Evolutionary conservation across 2,113 vertebrate genomes (phyloP).

Genomic region (Hippocampus zosterae): DNA sequence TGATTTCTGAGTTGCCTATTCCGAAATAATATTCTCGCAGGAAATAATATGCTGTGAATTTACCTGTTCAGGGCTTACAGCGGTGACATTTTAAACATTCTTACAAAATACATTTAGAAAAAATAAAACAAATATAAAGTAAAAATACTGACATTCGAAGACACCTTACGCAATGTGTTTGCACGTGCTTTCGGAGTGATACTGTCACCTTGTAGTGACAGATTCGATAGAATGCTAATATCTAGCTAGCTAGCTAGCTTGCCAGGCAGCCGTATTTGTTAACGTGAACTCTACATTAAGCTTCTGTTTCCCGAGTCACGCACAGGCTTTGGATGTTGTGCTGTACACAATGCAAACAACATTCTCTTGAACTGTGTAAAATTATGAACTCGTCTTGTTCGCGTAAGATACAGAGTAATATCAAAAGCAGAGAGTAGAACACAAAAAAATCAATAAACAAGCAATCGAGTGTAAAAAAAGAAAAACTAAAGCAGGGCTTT

Average conservation of each 20-base stretch:
- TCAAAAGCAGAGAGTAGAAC: neutral
- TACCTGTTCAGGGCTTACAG: neutral
- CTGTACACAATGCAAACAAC: neutral
- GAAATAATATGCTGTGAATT: neutral
- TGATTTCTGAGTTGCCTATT: neutral
- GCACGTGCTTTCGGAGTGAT: too few relatives aligned
- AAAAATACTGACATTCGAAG: too few relatives aligned
- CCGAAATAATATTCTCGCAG: neutral
- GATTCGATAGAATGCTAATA: too few relatives aligned
- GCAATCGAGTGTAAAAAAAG: neutral
- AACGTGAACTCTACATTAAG: too few relatives aligned
- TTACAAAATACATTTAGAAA: too few relatives aligned
- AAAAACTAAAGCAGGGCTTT: conserved; percentile 6
- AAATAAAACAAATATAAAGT: too few relatives aligned
- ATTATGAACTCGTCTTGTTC: neutral
- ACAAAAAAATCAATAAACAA: neutral
- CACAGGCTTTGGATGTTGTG: neutral
- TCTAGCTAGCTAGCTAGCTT: too few relatives aligned
- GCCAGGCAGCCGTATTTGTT: too few relatives aligned
- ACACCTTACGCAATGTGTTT: too few relatives aligned
- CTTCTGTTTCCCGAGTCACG: too few relatives aligned
- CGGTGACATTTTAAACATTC: neutral
- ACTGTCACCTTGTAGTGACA: too few relatives aligned
- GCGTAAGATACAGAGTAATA: neutral
- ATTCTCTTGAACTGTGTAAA: neutral